Percentiles rank a stretch among this genome's conserved stretches.
phyloP scores from a whole-genome alignment of 2,888 invertebrate genomes.

The Drosophila hawaiiensis region DNA sequence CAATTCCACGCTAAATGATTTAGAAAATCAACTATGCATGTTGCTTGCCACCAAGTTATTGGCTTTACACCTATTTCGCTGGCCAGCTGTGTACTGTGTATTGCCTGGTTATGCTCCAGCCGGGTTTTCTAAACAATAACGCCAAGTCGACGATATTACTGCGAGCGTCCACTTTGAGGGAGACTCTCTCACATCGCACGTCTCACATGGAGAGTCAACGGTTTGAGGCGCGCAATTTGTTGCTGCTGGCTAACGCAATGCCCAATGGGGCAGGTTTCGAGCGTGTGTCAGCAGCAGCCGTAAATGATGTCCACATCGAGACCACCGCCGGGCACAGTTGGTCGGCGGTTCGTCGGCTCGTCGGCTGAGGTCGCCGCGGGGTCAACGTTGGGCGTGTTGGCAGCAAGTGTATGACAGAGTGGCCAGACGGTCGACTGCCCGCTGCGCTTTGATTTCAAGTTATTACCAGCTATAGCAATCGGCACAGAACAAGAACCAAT shows the following conservation, averaged over 20 bases:
- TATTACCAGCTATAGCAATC: conserved; percentile 73
- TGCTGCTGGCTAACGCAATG: conserved; percentile 49
- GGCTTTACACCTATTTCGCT: not conserved
- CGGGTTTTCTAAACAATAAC: conserved; percentile 68
- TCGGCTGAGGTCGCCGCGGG: conserved; percentile 47
- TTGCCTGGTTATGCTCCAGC: conserved; percentile 41
- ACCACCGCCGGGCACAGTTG: conserved; percentile 34
- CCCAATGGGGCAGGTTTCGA: conserved; percentile 65
- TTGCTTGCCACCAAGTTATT: not conserved
- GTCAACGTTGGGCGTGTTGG: conserved; percentile 63
- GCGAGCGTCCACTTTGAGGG: conserved; percentile 41
- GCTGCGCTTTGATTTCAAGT: conserved; percentile 80
- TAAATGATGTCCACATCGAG: conserved; percentile 70
- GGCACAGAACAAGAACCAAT: conserved; percentile 24
- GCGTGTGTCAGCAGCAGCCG: conserved; percentile 75
- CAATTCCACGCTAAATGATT: not conserved
- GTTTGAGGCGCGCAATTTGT: conserved; percentile 47
- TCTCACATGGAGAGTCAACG: conserved; percentile 32
- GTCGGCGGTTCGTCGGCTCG: not conserved
- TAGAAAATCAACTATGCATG: not conserved
- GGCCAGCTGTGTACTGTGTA: conserved; percentile 2
- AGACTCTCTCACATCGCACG: not conserved
- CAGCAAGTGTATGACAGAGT: conserved; percentile 66
- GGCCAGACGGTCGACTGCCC: conserved; percentile 49
- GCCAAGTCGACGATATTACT: conserved; percentile 58